A percentile compares a stretch with the other conserved stretches of the same genome.
phyloP scores from a whole-genome alignment of 2,888 invertebrate species.

The Choreutis nemorana region DNA sequence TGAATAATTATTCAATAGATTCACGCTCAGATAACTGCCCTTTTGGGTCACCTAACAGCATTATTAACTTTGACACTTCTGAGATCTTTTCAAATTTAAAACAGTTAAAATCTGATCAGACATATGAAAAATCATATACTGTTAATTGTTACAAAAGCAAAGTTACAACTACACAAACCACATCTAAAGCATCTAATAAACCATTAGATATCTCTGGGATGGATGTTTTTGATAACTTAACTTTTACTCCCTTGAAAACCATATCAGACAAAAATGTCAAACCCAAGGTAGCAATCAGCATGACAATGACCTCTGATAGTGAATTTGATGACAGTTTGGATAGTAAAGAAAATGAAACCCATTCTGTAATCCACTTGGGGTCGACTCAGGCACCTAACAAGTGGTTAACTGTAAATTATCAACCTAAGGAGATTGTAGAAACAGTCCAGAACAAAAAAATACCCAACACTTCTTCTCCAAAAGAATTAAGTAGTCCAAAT shows the following conservation, averaged over 20 bases:
- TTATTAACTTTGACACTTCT: slow-evolving; percentile 43
- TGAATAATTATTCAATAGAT: slow-evolving; percentile 25
- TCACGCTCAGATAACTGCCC: slow-evolving; percentile 31
- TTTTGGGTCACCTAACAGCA: slow-evolving; percentile 35
- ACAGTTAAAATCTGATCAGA: slow-evolving; percentile 31
- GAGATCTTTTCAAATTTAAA: slow-evolving; percentile 47
- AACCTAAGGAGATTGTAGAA: slow-evolving; percentile 22
- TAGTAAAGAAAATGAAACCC: slow-evolving; percentile 44
- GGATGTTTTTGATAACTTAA: slow-evolving; percentile 48
- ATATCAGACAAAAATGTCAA: slow-evolving; percentile 34
- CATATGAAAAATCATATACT: slow-evolving; percentile 35
- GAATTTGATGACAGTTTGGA: slow-evolving; percentile 47
- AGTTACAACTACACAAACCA: slow-evolving; percentile 20
- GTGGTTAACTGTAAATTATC: slow-evolving; percentile 30
- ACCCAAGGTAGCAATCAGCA: slow-evolving; percentile 41
- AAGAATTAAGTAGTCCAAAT: slow-evolving; percentile 50
- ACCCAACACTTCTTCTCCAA: slow-evolving; percentile 56
- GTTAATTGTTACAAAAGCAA: slow-evolving; percentile 11
- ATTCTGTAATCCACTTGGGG: slow-evolving; percentile 39
- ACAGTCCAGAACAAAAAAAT: slow-evolving; percentile 38
- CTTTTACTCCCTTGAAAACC: slow-evolving; percentile 46
- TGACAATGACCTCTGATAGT: slow-evolving; percentile 45
- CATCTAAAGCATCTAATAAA: slow-evolving; percentile 39
- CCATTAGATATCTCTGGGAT: slow-evolving; percentile 22
- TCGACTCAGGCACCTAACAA: slow-evolving; percentile 34